A percentile compares a stretch with the other conserved stretches of the same genome.
These are phyloP conservation scores for Neosilurus mollespiculum DNA, from an alignment of 2,797 vertebrate genomes.

Conservation along the genomic window DNA sequence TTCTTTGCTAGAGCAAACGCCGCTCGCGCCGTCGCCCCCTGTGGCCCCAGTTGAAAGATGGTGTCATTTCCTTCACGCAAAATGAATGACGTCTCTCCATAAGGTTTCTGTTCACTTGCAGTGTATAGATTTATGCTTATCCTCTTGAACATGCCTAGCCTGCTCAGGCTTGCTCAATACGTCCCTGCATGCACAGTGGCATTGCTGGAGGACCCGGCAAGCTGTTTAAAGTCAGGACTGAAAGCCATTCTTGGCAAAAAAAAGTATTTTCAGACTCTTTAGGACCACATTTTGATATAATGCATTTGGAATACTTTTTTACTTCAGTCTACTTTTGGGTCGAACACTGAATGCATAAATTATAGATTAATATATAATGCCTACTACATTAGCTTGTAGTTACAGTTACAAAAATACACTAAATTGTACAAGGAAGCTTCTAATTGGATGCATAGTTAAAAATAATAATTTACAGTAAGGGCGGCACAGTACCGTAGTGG, in stretches of 20 bases:
- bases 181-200: slow-evolving; percentile 27
- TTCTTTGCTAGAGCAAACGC: slow-evolving; percentile 67
- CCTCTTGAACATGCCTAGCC: slow-evolving; percentile 37
- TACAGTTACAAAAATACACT: too few relatives aligned
- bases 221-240: slow-evolving; percentile 27
- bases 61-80: slow-evolving; percentile 50
- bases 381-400: too few relatives aligned
- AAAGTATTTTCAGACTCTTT: neutral
- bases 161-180: slow-evolving; percentile 51
- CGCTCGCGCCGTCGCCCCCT: slow-evolving; percentile 41
- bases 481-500: too few relatives aligned
- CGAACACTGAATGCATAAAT: too few relatives aligned
- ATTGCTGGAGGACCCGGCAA: slow-evolving; percentile 16
- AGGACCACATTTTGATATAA: too few relatives aligned
- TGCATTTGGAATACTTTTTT: too few relatives aligned
- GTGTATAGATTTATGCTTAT: slow-evolving; percentile 31
- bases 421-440: too few relatives aligned
- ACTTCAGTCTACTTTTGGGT: too few relatives aligned
- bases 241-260: neutral
- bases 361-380: too few relatives aligned
- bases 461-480: too few relatives aligned
- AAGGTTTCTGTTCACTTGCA: slow-evolving; percentile 32
- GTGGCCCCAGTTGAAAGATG: slow-evolving; percentile 54
- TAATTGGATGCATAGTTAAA: too few relatives aligned
- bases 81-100: slow-evolving; percentile 60